These are phyloP conservation scores for Tarsius wallacei DNA, from an alignment of 2,797 vertebrate genomes.

Conservation along the genomic window DNA sequence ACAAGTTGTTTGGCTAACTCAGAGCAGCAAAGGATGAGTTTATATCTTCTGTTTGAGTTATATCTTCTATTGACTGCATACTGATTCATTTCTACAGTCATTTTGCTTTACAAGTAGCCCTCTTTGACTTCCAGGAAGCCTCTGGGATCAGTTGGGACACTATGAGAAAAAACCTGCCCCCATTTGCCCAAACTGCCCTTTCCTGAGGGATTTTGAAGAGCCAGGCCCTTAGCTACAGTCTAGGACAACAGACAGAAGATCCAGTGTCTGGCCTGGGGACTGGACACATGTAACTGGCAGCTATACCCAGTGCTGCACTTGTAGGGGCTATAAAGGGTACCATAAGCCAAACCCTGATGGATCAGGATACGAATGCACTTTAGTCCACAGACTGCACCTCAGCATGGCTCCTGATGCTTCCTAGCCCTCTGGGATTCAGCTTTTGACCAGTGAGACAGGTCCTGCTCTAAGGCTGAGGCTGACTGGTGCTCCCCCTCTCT, in stretches of 20 bases:
- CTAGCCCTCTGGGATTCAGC: not conserved
- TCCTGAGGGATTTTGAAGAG: not conserved
- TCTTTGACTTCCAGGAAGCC: not conserved
- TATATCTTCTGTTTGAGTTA: not conserved
- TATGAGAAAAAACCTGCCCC: not conserved
- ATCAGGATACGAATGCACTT: not conserved
- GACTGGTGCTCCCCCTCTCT: not conserved
- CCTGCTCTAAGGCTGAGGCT: not conserved
- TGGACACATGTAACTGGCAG: not conserved
- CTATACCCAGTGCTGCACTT: not conserved
- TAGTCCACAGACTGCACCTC: not conserved
- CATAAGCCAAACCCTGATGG: not conserved
- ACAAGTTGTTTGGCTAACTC: not conserved
- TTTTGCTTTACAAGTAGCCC: not conserved
- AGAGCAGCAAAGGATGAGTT: not conserved
- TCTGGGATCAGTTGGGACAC: not conserved
- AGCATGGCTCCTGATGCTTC: not conserved
- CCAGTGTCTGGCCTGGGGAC: not conserved
- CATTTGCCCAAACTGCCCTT: not conserved
- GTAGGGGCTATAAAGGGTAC: too few species aligned
- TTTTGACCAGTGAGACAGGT: not conserved
- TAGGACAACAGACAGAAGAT: not conserved
- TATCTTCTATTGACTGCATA: not conserved
- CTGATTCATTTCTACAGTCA: not conserved
- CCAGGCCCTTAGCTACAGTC: not conserved